A percentile compares a stretch with the other conserved stretches of the same genome.
These are phyloP conservation scores for Zaprionus ornatus DNA, from an alignment of 1,140 invertebrate species.

Conservation along the genomic window DNA sequence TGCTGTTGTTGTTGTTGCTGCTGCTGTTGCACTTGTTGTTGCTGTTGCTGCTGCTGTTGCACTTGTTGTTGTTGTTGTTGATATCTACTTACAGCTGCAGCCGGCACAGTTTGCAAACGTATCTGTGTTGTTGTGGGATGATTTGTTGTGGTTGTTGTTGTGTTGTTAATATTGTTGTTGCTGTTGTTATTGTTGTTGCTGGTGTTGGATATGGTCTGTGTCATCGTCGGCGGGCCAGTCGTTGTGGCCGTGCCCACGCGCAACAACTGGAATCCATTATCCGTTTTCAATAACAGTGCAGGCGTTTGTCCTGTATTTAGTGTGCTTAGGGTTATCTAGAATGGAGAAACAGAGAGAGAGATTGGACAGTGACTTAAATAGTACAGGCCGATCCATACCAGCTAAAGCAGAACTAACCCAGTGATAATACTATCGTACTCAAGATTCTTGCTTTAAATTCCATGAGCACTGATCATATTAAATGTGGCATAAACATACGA, in stretches of 20 bases:
- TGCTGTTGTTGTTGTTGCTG: conserved; percentile 59
- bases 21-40: conserved; percentile 54
- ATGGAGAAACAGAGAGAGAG: conserved; percentile 52
- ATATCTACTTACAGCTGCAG: conserved; percentile 86
- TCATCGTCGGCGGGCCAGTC: conserved; percentile 85
- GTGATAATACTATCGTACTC: background rate
- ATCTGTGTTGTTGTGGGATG: conserved; percentile 84
- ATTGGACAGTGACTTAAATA: conserved; percentile 25
- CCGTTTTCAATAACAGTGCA: conserved; percentile 95
- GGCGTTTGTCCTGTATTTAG: conserved; percentile 91
- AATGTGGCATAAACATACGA: background rate
- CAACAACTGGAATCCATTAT: conserved; percentile 96
- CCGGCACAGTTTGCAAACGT: conserved; percentile 85
- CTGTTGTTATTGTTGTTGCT: conserved; percentile 55
- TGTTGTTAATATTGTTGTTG: conserved; percentile 52
- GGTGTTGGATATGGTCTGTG: conserved; percentile 80
- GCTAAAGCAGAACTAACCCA: conserved; percentile 11
- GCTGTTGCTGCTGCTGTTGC: conserved; percentile 61
- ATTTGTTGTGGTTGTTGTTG: conserved; percentile 75
- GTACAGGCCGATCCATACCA: conserved; percentile 18
- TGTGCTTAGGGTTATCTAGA: conserved; percentile 93
- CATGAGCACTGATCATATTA: background rate
- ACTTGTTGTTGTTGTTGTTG: conserved; percentile 74
- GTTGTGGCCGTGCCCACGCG: conserved; percentile 91
- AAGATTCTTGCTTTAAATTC: background rate